phyloP scores from a whole-genome alignment of 2,797 vertebrate species.

The Craterocephalus amniculus region DNA sequence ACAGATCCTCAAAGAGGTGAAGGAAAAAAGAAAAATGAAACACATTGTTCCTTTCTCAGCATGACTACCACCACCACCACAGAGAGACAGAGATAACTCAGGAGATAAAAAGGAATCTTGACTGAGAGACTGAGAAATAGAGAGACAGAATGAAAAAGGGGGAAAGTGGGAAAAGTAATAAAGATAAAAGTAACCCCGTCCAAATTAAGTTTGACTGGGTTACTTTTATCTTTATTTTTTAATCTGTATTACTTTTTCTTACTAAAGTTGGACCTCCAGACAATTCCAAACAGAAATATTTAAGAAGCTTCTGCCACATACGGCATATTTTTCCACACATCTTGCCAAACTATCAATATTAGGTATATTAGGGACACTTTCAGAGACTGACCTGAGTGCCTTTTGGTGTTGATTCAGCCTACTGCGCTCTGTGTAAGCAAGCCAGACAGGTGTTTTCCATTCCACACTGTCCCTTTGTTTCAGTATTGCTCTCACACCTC shows the following conservation, averaged over 20 bases:
- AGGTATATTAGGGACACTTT: conserved; percentile 23
- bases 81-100: conserved; percentile 37
- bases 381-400: conserved; percentile 16
- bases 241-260: too few species aligned
- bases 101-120: conserved; percentile 33
- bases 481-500: conserved; percentile 51
- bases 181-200: not conserved
- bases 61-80: conserved; percentile 20
- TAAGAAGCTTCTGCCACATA: conserved; percentile 11
- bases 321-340: conserved; percentile 4
- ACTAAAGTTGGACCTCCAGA: conserved; percentile 20
- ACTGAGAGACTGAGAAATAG: conserved; percentile 21
- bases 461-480: conserved; percentile 41
- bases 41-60: conserved; percentile 41
- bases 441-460: conserved; percentile 66
- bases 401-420: conserved; percentile 20
- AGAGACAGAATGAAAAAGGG: not conserved
- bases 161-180: conserved; percentile 6
- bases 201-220: too few species aligned
- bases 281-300: conserved; percentile 31
- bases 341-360: not conserved
- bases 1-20: conserved; percentile 53
- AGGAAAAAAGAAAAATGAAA: not conserved
- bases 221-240: too few species aligned
- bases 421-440: conserved; percentile 32